phyloP scores from a whole-genome alignment of 2,888 invertebrate species.

The Crematogaster levior region DNA sequence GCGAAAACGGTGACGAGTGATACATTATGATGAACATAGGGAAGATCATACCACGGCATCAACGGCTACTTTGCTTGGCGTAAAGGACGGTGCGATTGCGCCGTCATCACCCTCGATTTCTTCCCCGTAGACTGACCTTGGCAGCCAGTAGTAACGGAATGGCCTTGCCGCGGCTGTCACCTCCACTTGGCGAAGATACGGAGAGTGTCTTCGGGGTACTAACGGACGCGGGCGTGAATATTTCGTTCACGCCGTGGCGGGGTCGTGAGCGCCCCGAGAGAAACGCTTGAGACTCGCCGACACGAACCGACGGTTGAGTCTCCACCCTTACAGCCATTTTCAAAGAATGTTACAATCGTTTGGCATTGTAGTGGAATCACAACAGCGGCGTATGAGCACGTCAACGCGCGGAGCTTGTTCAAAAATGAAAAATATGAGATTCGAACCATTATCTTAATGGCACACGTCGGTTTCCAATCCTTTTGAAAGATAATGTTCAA shows the following conservation, averaged over 20 bases:
- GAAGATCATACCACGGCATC: slow-evolving; percentile 71
- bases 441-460: slow-evolving; percentile 6
- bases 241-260: slow-evolving; percentile 41
- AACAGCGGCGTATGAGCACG: background rate
- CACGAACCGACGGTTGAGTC: background rate
- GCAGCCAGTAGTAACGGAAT: slow-evolving; percentile 49
- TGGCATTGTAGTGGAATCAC: background rate
- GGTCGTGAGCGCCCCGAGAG: slow-evolving; percentile 46
- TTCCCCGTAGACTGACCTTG: slow-evolving; percentile 61
- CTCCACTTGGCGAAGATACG: background rate
- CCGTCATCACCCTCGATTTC: slow-evolving; percentile 53
- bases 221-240: slow-evolving; percentile 39
- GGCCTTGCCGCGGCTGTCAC: slow-evolving; percentile 45
- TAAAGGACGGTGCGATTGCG: slow-evolving; percentile 43
- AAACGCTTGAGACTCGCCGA: slow-evolving; percentile 1
- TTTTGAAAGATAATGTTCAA: background rate
- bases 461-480: slow-evolving; percentile 5
- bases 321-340: slow-evolving; percentile 10
- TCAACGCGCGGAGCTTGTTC: background rate
- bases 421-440: slow-evolving; percentile 3
- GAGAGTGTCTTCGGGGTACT: slow-evolving; percentile 19
- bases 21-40: slow-evolving; percentile 40
- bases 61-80: slow-evolving; percentile 53
- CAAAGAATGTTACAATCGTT: slow-evolving; percentile 9
- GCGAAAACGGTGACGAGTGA: slow-evolving; percentile 56